phyloP scores from a whole-genome alignment of 2,113 vertebrate species.

The Hippocampus mohnikei region DNA sequence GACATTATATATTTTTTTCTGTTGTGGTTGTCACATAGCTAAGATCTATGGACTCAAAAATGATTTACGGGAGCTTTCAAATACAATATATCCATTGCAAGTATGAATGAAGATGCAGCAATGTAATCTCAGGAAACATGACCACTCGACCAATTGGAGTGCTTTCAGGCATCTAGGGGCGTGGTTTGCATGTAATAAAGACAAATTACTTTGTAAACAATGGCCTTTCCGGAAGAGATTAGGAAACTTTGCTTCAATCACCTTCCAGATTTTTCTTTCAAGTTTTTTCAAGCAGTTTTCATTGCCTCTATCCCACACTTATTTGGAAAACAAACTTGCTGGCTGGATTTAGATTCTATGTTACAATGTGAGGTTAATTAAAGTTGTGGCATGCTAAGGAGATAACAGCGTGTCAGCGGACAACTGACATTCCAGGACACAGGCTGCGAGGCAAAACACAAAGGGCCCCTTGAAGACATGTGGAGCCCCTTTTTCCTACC shows the following conservation, averaged over 20 bases:
- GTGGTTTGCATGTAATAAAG: neutral
- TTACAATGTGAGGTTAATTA: neutral
- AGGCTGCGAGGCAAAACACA: neutral
- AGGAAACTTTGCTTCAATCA: neutral
- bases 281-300: neutral
- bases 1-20: too few species aligned
- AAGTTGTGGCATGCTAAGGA: neutral
- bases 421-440: constrained; percentile 5
- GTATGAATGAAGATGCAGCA: too few species aligned
- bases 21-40: too few species aligned
- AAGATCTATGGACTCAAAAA: too few species aligned
- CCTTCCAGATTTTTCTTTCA: neutral
- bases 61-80: too few species aligned
- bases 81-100: too few species aligned
- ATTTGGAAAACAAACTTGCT: neutral
- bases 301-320: neutral
- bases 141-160: neutral
- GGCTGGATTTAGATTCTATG: neutral
- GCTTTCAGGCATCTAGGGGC: too few species aligned
- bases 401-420: neutral
- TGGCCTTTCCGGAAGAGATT: neutral
- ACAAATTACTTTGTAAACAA: neutral
- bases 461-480: constrained; percentile 5
- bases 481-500: neutral
- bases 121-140: neutral